Percentiles rank a stretch among this genome's conserved stretches.
phyloP scores from a whole-genome alignment of 2,888 invertebrate genomes.

The Eristalis pertinax region DNA sequence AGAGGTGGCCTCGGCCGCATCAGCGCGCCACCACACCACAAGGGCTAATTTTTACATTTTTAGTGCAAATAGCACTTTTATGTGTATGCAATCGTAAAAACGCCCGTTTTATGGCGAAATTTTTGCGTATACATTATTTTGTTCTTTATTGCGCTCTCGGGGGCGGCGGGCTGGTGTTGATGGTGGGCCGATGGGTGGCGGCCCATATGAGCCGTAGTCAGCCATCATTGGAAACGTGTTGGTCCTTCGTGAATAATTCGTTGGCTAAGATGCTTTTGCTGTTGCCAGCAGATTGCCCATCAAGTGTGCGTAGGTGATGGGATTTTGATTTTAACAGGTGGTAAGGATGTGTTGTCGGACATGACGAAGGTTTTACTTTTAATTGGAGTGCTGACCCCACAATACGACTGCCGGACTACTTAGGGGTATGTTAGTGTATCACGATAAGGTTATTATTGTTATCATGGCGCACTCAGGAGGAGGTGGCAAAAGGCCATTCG shows the following conservation, averaged over 20 bases:
- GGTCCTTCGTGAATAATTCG: slow-evolving; percentile 62
- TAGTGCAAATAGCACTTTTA: slow-evolving; percentile 72
- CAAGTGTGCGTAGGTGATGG: slow-evolving; percentile 31
- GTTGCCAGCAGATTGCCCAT: slow-evolving; percentile 1
- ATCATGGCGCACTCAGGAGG: slow-evolving; percentile 8
- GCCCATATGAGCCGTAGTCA: not conserved
- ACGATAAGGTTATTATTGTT: slow-evolving; percentile 34
- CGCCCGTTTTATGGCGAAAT: slow-evolving; percentile 63
- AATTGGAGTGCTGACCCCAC: slow-evolving; percentile 14
- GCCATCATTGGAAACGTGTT: slow-evolving; percentile 45
- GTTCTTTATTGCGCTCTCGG: slow-evolving; percentile 61
- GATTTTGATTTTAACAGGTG: slow-evolving; percentile 55
- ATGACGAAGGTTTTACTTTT: slow-evolving; percentile 23
- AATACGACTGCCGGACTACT: not conserved
- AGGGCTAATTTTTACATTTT: slow-evolving; percentile 69
- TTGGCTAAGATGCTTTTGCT: slow-evolving; percentile 45
- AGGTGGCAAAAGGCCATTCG: slow-evolving; percentile 2
- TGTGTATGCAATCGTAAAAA: slow-evolving; percentile 71
- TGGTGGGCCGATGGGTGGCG: not conserved
- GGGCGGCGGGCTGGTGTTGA: no score
- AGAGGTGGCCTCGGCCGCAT: not conserved
- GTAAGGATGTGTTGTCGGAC: slow-evolving; percentile 16
- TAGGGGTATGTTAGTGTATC: slow-evolving; percentile 2
- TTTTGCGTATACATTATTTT: slow-evolving; percentile 68
- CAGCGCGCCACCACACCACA: slow-evolving; percentile 15